These are phyloP conservation scores for Stegophylla sp. DNA, from an alignment of 2,888 invertebrate genomes.

Conservation along the genomic window DNA sequence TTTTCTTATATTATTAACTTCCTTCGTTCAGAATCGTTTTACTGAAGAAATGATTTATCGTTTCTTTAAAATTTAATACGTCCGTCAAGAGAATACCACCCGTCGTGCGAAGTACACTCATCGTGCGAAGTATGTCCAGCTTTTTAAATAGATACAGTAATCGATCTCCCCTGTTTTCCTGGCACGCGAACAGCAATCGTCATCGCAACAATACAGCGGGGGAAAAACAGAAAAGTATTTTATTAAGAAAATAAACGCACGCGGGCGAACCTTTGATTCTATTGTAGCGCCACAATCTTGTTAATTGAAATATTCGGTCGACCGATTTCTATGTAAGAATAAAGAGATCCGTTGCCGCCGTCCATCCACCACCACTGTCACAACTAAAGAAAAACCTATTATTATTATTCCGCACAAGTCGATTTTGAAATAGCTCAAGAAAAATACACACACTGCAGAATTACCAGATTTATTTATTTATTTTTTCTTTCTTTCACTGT, in stretches of 20 bases:
- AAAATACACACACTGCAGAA: conserved; percentile 10
- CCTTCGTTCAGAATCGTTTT: no score
- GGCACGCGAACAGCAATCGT: not conserved
- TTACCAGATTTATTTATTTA: conserved; percentile 11
- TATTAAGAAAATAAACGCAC: conserved; percentile 37
- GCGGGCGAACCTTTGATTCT: conserved; percentile 43
- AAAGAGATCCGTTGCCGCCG: not conserved
- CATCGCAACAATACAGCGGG: not conserved
- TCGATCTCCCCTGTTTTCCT: not conserved
- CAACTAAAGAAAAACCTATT: conserved; percentile 21
- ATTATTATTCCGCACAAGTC: not conserved
- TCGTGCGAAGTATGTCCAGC: no score
- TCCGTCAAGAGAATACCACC: no score
- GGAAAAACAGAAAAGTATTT: conserved; percentile 12
- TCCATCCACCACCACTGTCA: not conserved
- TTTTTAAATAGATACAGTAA: not conserved
- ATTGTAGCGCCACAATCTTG: conserved; percentile 48
- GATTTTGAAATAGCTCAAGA: conserved; percentile 10
- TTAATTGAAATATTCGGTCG: conserved; percentile 58
- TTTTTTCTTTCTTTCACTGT: not conserved
- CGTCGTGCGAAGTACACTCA: no score
- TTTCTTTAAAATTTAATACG: no score
- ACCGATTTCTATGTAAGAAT: conserved; percentile 42
- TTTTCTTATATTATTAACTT: no score
- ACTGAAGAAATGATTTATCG: no score